Evolutionary conservation across 2,113 vertebrate species (phyloP).

Genomic region (Acanthisitta chloris): DNA sequence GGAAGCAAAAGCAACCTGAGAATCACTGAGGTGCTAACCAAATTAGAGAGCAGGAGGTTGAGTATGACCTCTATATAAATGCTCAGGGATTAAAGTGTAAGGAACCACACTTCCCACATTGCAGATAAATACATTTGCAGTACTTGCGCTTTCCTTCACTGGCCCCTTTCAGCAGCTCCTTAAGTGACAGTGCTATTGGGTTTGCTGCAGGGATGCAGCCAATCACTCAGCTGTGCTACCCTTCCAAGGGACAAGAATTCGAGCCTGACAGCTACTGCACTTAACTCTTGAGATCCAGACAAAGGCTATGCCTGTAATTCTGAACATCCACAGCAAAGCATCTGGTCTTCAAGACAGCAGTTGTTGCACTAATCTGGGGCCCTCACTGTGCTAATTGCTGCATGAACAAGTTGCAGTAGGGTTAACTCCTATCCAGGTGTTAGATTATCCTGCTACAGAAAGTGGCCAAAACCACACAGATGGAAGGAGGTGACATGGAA

Average conservation of each 20-base stretch:
- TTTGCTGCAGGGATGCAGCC: neutral
- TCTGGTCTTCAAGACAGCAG: neutral
- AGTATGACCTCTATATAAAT: neutral
- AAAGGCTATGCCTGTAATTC: neutral
- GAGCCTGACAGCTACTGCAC: neutral
- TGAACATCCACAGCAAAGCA: neutral
- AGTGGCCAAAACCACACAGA: neutral
- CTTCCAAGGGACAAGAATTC: neutral
- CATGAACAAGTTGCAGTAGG: neutral
- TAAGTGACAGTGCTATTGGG: neutral
- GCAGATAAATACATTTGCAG: neutral
- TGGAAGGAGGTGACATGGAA: neutral
- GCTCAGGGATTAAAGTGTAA: neutral
- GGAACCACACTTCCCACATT: neutral
- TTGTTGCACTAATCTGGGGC: neutral
- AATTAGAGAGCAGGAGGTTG: neutral
- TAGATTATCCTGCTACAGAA: neutral
- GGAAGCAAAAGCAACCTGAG: slow-evolving; percentile 55
- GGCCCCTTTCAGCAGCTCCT: neutral
- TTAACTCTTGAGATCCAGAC: neutral
- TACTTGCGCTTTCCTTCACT: neutral
- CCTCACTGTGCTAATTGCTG: neutral
- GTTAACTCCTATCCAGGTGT: neutral
- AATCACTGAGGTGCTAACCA: slow-evolving; percentile 25
- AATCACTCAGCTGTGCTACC: neutral